Evolutionary conservation across 2,888 invertebrate genomes (phyloP).

Genomic region (Heteromurus nitidus): DNA sequence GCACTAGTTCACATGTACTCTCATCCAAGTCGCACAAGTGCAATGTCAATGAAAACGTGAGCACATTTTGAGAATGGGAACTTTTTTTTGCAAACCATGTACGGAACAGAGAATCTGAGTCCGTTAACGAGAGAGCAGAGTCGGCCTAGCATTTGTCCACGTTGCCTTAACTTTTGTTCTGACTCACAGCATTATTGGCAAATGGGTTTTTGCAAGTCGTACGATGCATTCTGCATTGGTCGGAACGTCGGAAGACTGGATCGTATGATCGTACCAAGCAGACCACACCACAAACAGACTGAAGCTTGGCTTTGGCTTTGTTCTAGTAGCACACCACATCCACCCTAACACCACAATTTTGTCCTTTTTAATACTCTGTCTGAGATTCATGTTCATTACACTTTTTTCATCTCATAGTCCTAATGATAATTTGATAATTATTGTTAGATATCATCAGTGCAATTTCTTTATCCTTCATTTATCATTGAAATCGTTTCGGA

Average conservation of each 20-base stretch:
- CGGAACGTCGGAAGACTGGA: constrained; percentile 31
- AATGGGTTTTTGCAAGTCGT: constrained; percentile 12
- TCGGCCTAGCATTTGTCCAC: constrained; percentile 33
- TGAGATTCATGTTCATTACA: constrained; percentile 3
- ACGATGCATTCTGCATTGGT: constrained; percentile 55
- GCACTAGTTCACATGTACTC: too few relatives aligned
- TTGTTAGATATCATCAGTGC: too few relatives aligned
- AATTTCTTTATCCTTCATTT: too few relatives aligned
- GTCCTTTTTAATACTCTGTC: background rate
- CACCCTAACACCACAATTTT: background rate
- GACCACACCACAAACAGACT: constrained; percentile 22
- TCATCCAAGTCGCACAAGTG: too few relatives aligned
- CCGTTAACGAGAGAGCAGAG: background rate
- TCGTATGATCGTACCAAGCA: constrained; percentile 40
- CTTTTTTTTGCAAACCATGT: background rate
- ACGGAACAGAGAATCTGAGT: background rate
- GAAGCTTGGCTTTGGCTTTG: background rate
- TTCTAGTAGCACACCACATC: background rate
- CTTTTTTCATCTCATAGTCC: background rate
- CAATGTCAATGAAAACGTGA: constrained; percentile 3
- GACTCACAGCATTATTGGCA: constrained; percentile 31
- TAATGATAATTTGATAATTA: too few relatives aligned
- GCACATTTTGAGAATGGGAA: too few relatives aligned
- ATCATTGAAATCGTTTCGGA: too few relatives aligned
- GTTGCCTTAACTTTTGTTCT: constrained; percentile 15